Conservation (phyloP, 2,888 invertebrate species). For the Lithophane socia region DNA sequence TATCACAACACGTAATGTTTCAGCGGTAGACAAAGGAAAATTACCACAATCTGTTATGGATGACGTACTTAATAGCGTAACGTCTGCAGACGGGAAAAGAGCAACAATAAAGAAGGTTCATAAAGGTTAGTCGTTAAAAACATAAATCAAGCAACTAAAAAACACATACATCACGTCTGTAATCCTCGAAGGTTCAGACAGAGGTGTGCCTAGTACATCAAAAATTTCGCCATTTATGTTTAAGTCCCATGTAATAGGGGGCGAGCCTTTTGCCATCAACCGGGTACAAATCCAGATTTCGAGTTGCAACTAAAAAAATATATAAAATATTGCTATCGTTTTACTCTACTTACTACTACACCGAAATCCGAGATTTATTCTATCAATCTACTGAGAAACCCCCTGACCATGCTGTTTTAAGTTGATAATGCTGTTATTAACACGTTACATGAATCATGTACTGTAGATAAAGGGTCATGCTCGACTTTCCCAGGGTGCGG, state of each 20-base stretch:
- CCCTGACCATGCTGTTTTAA: background rate
- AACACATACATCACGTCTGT: too few relatives aligned
- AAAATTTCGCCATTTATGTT: too few relatives aligned
- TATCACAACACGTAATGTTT: slow-evolving; percentile 3
- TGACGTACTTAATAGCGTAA: slow-evolving; percentile 31
- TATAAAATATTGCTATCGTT: background rate
- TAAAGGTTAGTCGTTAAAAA: slow-evolving; percentile 30
- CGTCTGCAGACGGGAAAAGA: slow-evolving; percentile 22
- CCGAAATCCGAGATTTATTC: background rate
- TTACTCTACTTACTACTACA: background rate
- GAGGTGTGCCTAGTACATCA: too few relatives aligned
- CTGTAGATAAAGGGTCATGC: too few relatives aligned
- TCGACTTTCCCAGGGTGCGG: too few relatives aligned
- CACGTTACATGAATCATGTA: too few relatives aligned
- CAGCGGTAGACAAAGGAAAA: slow-evolving; percentile 45
- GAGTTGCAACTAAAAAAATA: background rate
- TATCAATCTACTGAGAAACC: background rate
- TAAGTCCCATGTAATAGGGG: too few relatives aligned
- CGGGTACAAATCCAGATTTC: too few relatives aligned
- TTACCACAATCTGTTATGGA: slow-evolving; percentile 51
- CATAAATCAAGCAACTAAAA: background rate
- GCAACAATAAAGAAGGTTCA: slow-evolving; percentile 30
- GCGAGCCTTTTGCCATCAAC: too few relatives aligned
- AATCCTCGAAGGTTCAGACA: too few relatives aligned
- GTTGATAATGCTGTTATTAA: background rate